Evolutionary conservation across 2,797 vertebrate genomes (phyloP).

Genomic region (Lepus oiostolus): DNA sequence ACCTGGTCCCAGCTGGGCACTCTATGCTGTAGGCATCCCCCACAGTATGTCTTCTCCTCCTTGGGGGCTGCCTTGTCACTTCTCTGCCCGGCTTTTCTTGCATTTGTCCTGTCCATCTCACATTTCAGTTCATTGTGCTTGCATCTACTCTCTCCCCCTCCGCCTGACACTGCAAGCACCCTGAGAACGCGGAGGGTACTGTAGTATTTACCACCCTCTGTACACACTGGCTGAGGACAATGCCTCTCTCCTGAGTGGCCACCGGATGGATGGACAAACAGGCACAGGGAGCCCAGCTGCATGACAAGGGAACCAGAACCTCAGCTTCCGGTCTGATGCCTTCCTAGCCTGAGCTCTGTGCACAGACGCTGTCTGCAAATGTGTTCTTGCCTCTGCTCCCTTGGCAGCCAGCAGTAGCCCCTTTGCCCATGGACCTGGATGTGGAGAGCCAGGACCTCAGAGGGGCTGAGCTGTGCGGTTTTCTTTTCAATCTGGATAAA

Average conservation of each 20-base stretch:
- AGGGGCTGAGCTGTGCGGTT: background rate
- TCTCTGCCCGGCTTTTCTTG: background rate
- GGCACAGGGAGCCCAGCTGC: background rate
- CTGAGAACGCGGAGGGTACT: background rate
- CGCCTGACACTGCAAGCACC: background rate
- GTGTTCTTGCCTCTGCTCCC: background rate
- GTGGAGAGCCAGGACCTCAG: background rate
- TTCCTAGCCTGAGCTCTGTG: background rate
- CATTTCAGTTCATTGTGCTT: background rate
- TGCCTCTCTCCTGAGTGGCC: background rate
- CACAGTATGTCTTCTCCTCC: background rate
- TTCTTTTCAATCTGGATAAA: background rate
- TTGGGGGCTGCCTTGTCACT: background rate
- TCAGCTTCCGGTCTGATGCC: background rate
- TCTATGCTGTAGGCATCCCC: accelerated
- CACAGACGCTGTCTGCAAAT: background rate
- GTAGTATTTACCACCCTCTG: background rate
- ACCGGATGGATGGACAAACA: background rate
- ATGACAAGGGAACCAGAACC: background rate
- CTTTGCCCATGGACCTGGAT: accelerated
- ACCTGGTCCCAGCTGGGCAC: background rate
- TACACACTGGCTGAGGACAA: background rate
- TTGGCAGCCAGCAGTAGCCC: background rate
- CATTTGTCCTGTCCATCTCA: background rate
- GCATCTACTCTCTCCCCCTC: background rate